Base-by-base conservation (phyloP, 2,888 invertebrate genomes). In the Colostygia pectinataria region DNA sequence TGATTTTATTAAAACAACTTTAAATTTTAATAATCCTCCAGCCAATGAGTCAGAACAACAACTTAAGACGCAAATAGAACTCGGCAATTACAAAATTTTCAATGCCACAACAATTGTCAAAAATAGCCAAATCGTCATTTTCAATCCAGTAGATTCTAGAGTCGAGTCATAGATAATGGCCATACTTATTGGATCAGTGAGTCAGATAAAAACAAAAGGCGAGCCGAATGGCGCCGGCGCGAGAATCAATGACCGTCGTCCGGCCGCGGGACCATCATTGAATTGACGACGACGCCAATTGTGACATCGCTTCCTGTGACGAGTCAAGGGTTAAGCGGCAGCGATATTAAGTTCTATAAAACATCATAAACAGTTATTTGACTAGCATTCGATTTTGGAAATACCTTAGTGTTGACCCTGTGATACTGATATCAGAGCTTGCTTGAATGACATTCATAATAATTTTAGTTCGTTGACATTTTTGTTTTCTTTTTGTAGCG, bases 281-380 rank as follows among this genome's bases (percentile, higher is more conserved):
- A 87, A 85, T 88, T 84, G 86, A 77, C 81, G 83, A 77, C 83
- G 77, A 78, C 81, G 76, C 71, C 89, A 88, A 89, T 89, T 88
- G 88, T 81, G 71, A 69, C 76, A 77, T 77, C 66, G 80, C 82
- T 88, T 89, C 89, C 89, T 89, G 88, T 65, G 40, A 27, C 63
- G 52, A 67, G 49, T 52, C 59, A 75, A 77, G 71, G 52, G 42
- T 65, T 5, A 52, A 47, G 53, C 58, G 51, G 32, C 14, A 47
- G 55, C 68, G 70, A 43, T 23, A 20, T 32, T 5, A 14, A 41
- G 4, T 3, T 15, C 15, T 15, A 15, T 15, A 2, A 15, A 2
- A 20, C 6, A 20, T 20, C 20, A 2, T 20, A 15, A n/a, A n/a
- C n/a, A n/a, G n/a, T n/a, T n/a, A n/a, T n/a, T n/a, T n/a, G n/a